phyloP scores from a whole-genome alignment of 2,888 invertebrate genomes.

The Pycnomerus fuliginosus region DNA sequence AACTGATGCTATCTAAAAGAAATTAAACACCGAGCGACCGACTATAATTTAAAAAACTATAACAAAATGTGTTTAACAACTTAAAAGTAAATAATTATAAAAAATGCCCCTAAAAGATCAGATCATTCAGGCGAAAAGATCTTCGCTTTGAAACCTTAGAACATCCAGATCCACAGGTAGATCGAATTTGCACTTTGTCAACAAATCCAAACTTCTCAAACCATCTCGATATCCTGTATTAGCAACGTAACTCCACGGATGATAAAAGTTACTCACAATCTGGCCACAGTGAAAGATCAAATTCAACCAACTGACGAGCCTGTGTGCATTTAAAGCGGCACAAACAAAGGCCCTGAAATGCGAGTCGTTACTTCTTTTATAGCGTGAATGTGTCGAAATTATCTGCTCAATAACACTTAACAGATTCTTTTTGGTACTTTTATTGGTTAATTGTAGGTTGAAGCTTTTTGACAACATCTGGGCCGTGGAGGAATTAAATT shows the following conservation, averaged over 20 bases:
- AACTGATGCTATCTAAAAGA: too few species aligned
- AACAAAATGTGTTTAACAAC: too few species aligned
- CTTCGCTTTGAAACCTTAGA: slow-evolving; percentile 68
- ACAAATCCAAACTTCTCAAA: slow-evolving; percentile 78
- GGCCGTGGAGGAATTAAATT: slow-evolving; percentile 88
- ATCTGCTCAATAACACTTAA: slow-evolving; percentile 86
- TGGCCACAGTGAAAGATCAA: slow-evolving; percentile 80
- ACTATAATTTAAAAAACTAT: too few species aligned
- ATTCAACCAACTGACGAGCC: slow-evolving; percentile 86
- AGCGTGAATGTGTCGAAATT: slow-evolving; percentile 78
- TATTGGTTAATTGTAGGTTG: slow-evolving; percentile 73
- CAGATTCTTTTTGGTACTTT: slow-evolving; percentile 79
- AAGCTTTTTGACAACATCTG: slow-evolving; percentile 90
- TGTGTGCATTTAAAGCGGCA: slow-evolving; percentile 77
- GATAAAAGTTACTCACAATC: slow-evolving; percentile 71
- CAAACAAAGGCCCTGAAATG: slow-evolving; percentile 96
- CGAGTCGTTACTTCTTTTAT: slow-evolving; percentile 90
- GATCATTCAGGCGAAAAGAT: background rate
- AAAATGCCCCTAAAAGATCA: too few species aligned
- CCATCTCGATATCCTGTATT: slow-evolving; percentile 94
- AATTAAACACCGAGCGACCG: too few species aligned
- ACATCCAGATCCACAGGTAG: slow-evolving; percentile 92
- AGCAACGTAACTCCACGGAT: slow-evolving; percentile 87
- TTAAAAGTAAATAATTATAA: too few species aligned
- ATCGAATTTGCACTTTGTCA: slow-evolving; percentile 79